Evolutionary conservation across 1,140 invertebrate species (phyloP).

Genomic region (Pygmarrhopalites habei): DNA sequence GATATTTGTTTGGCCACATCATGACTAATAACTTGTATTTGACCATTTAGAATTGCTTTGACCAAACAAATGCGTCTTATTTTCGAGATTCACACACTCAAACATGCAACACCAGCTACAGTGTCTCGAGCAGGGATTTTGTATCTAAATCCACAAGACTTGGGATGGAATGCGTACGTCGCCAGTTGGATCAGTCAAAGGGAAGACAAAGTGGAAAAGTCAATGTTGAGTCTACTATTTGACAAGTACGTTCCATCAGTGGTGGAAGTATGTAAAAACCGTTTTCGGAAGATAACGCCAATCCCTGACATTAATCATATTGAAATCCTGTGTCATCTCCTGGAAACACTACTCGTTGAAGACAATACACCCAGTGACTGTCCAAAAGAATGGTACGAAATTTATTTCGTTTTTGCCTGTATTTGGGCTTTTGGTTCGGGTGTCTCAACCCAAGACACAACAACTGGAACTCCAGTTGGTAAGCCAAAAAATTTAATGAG

Average conservation of each 20-base stretch:
- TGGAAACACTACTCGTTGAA: slow-evolving; percentile 76
- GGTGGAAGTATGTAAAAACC: slow-evolving; percentile 71
- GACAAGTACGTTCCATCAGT: slow-evolving; percentile 92
- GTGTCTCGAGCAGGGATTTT: slow-evolving; percentile 90
- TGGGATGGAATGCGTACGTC: slow-evolving; percentile 95
- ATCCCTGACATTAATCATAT: slow-evolving; percentile 89
- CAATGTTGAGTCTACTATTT: slow-evolving; percentile 86
- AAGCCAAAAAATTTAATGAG: no score
- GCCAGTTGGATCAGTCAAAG: slow-evolving; percentile 91
- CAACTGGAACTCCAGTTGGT: no score
- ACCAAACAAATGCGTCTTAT: slow-evolving; percentile 88
- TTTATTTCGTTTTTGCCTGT: slow-evolving; percentile 91
- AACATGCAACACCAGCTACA: slow-evolving; percentile 93
- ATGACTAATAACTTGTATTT: no score
- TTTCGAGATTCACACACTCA: slow-evolving; percentile 91
- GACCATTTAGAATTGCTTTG: slow-evolving; percentile 84
- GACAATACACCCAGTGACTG: slow-evolving; percentile 77
- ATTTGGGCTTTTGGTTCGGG: slow-evolving; percentile 92
- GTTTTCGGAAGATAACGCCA: slow-evolving; percentile 92
- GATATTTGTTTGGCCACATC: no score
- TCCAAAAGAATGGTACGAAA: slow-evolving; percentile 87
- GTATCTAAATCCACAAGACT: slow-evolving; percentile 86
- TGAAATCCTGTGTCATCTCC: slow-evolving; percentile 86
- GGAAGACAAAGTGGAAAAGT: slow-evolving; percentile 64
- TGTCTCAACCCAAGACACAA: no score